Base-by-base conservation (phyloP, 2,113 vertebrate genomes). In the Zapus hudsonius region DNA sequence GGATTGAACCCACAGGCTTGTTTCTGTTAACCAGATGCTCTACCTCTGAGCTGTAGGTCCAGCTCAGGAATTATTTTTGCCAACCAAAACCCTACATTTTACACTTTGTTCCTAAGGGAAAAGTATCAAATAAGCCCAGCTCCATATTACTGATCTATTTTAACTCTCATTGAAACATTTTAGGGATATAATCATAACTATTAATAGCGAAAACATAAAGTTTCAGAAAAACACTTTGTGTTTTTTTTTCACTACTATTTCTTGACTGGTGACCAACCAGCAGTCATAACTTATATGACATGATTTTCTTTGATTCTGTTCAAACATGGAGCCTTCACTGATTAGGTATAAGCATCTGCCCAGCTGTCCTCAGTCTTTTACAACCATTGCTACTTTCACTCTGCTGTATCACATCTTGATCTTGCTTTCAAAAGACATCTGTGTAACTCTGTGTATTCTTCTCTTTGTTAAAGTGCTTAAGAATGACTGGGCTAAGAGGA, bases 231-330 rank as follows among this genome's bases (percentile, higher is more conserved):
- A 44, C 16, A 7, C 3, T n/a, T 81, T 17, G 38, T 10, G 8
- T 15, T 90, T 69, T 7, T 23, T 67, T 67, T 11, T n/a, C n/a
- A 19, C 22, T 10, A 19, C 17, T 0, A 7, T 69, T 78, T 57
- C 44, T 36, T 82, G 11, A 59, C 3, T 89, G 11, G 12, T 27
- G n/a, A 27, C 7, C 11, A 27, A 31, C 0, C 0, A 47, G 16
- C 57, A 84, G 17, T 3, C 2, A 7, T 2, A 83, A 47, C 25
- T 11, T 81, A 3, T 90, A 61, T 74, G n/a, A 1, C 29, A 47
- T 75, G n/a, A n/a, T 78, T 95, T 74, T 75, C 59, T 78, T 19
- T 89, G 42, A 59, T 70, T 89, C 9, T 93, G 2, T 55, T 72
- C 0, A 25, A 83, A 36, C 20, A 55, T 67, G 27, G 19, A 47